Percentiles rank a stretch among this genome's conserved stretches.
phyloP scores from a whole-genome alignment of 2,888 invertebrate genomes.

The Andrena flavipes region DNA sequence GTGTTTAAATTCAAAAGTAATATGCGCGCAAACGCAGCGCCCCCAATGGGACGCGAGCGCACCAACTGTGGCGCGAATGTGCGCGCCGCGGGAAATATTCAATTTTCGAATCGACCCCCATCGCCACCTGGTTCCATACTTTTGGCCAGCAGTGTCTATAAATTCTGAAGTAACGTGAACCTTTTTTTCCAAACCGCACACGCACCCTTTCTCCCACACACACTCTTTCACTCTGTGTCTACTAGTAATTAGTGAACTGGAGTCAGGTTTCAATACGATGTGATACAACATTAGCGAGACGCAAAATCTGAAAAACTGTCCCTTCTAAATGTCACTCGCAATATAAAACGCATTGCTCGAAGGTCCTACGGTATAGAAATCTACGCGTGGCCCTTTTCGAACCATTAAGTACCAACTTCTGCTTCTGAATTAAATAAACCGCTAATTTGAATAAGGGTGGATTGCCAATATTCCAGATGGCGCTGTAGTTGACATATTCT shows the following conservation, averaged over 20 bases:
- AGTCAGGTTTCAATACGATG: slow-evolving; percentile 17
- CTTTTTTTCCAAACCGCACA: slow-evolving; percentile 5
- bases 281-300: slow-evolving; percentile 26
- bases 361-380: slow-evolving; percentile 21
- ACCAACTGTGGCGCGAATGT: no score
- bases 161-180: slow-evolving; percentile 12
- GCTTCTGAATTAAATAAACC: no score
- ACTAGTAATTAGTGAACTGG: slow-evolving; percentile 8
- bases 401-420: no score
- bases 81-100: no score
- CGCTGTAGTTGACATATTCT: no score
- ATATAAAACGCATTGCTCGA: slow-evolving; percentile 39
- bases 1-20: no score
- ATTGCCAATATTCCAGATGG: no score
- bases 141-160: slow-evolving; percentile 19
- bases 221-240: slow-evolving; percentile 26
- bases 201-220: slow-evolving; percentile 3
- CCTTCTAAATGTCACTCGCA: slow-evolving; percentile 48
- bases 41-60: no score
- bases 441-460: no score
- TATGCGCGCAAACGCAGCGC: no score
- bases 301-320: slow-evolving; percentile 58
- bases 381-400: no score
- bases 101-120: not conserved
- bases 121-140: slow-evolving; percentile 10